Base-by-base conservation (phyloP, 2,888 invertebrate species). In the Rhodophaea formosa region DNA sequence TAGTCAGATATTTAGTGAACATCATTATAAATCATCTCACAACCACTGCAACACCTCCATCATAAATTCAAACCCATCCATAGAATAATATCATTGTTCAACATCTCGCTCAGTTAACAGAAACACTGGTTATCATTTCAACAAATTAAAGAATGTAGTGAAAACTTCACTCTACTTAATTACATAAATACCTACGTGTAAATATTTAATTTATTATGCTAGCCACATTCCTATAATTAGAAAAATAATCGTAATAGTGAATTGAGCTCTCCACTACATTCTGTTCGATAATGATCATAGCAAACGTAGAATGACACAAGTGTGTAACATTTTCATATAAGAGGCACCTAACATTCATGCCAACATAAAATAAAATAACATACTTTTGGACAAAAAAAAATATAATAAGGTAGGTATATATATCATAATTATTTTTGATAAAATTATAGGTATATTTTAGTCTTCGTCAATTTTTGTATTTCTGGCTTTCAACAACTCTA, bases 11-110 rank as follows among this genome's bases (percentile, higher is more conserved):
- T 86, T 86, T 89, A 89, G 86, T 88, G 86, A 90, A 89, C 88
- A 87, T 88, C 78, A 81, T 82, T 82, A 89, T 89, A 89, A 84
- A 90, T 88, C 89, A 86, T 89, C 88, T 91, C 91, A 91, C 91
- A 91, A 91, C 91, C 90, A 79, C 89, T 82, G 87, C 90, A 91
- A 91, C 90, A 86, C 81, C 73, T 77, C 76, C 80, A 65, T 77
- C 79, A 83, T 83, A 84, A 84, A 79, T 79, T 79, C 84, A 77
- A 84, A 83, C 79, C 81, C 77, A 77, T 79, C 70, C 80, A 85
- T 82, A 84, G 74, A 85, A 82, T 80, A 83, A 77, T 84, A 77
- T 77, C 74, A 81, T 79, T 75, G 73, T 73, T 79, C 79, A 85
- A 85, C 83, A 81, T 78, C 70, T 76, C 65, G 65, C 65, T 64